Conservation (phyloP, 2,113 vertebrate genomes). For the crab-eating macaque (Macaca fascicularis) region T2T-MFA8v1.1 NC_088388.1:15656001-15656500, state of each 20-base stretch:
- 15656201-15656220: not conserved
- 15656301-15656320: not conserved
- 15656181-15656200: not conserved
- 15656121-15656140: not conserved
- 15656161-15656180: not conserved
- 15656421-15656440: not conserved
- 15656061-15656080: not conserved
- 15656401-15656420: not conserved
- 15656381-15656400: not conserved
- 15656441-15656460: not conserved
- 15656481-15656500: not conserved
- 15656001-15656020: not conserved
- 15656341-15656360: not conserved
- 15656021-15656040: not conserved
- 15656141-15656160: rapidly evolving
- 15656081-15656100: not conserved
- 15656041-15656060: not conserved
- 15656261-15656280: too few species aligned
- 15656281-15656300: not conserved
- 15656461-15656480: not conserved
- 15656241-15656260: not conserved
- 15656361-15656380: not conserved
- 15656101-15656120: not conserved
- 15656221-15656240: not conserved
- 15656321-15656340: not conserved